A percentile compares a stretch with the other conserved stretches of the same genome.
Conservation (phyloP, 2,888 invertebrate species). For the Epistrophe grossulariae region DNA sequence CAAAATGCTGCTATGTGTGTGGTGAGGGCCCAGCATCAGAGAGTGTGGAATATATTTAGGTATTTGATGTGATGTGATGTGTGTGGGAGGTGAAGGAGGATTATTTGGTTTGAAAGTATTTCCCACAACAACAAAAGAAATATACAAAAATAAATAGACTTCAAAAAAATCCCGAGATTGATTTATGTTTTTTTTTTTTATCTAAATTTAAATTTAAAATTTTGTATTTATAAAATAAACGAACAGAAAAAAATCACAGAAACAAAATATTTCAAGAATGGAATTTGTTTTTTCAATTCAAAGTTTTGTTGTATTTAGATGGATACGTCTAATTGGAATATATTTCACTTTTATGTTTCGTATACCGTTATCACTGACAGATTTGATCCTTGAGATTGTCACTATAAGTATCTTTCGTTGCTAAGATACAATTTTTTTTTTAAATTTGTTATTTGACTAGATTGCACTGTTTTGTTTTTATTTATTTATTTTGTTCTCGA, state of each 20-base stretch:
- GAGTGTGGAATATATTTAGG: background rate
- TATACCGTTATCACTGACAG: conserved; percentile 69
- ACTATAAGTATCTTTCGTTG: conserved; percentile 24
- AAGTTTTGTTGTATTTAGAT: background rate
- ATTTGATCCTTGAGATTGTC: conserved; percentile 71
- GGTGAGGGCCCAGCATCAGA: conserved; percentile 21
- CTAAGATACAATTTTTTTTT: conserved; percentile 18
- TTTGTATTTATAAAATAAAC: conserved; percentile 18
- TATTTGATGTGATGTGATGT: background rate
- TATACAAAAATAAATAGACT: background rate
- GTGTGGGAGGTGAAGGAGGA: conserved; percentile 43
- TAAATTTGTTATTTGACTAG: conserved; percentile 62
- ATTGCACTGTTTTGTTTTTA: conserved; percentile 60
- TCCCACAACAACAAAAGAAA: background rate
- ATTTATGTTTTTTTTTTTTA: conserved; percentile 37
- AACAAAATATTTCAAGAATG: conserved; percentile 26
- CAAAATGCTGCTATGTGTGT: conserved; percentile 23
- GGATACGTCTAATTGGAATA: conserved; percentile 41
- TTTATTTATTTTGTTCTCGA: conserved; percentile 11
- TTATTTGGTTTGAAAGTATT: conserved; percentile 19
- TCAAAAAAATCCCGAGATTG: conserved; percentile 42
- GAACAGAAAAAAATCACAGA: conserved; percentile 34
- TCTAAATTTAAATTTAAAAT: conserved; percentile 35
- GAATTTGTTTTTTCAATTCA: conserved; percentile 21
- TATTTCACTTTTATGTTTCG: conserved; percentile 45